Evolutionary conservation across 1,140 invertebrate genomes (phyloP).

Genomic region (Eulimnadia texana): DNA sequence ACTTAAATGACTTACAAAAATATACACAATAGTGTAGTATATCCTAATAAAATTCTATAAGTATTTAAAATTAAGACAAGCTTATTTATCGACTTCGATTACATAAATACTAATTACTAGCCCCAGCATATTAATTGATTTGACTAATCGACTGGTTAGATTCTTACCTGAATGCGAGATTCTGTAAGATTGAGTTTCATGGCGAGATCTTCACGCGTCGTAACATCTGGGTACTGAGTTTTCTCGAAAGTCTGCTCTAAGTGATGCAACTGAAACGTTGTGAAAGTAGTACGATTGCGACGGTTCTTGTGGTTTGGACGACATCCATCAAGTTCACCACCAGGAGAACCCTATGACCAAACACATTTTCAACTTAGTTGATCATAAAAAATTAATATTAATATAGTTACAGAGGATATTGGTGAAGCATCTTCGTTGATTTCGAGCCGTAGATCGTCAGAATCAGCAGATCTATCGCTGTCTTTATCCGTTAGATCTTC

Average conservation of each 20-base stretch:
- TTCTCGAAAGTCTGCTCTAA: slow-evolving; percentile 92
- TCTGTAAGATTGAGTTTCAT: slow-evolving; percentile 96
- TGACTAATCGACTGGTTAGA: no score
- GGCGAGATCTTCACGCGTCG: slow-evolving; percentile 91
- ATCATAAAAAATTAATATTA: neutral
- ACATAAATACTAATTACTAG: no score
- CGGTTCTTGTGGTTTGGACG: slow-evolving; percentile 7
- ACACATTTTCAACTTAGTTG: neutral
- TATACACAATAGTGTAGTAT: no score
- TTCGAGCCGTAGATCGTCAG: neutral
- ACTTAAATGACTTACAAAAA: no score
- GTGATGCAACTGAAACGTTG: slow-evolving; percentile 62
- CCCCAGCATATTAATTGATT: no score
- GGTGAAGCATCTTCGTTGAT: neutral
- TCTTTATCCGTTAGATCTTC: neutral
- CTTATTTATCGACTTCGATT: no score
- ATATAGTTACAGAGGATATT: neutral
- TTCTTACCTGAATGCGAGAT: slow-evolving; percentile 80
- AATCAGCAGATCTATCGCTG: neutral
- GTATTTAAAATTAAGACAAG: no score
- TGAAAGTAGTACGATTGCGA: slow-evolving; percentile 12
- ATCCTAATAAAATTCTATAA: no score
- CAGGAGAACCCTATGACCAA: neutral
- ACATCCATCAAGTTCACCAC: neutral
- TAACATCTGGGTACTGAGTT: slow-evolving; percentile 89